Evolutionary conservation across 2,113 vertebrate genomes (phyloP).

Genomic region (Cnemophilus loriae): DNA sequence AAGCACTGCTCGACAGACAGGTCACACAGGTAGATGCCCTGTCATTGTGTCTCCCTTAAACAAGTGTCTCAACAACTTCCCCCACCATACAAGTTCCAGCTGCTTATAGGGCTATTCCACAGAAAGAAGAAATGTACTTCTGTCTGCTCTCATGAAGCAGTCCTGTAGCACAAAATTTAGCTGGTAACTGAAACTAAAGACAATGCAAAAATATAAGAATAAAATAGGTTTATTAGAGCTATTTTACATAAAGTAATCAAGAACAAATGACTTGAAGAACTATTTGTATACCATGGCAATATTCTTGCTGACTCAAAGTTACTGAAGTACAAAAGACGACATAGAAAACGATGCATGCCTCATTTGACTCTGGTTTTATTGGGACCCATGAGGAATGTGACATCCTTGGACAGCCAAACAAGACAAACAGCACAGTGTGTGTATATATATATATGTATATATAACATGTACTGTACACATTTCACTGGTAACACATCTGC

Average conservation of each 20-base stretch:
- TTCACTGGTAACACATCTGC: conserved; percentile 46
- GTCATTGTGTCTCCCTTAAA: not conserved
- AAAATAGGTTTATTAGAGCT: conserved; percentile 73
- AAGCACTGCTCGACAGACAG: not conserved
- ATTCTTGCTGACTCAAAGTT: not conserved
- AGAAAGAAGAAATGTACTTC: not conserved
- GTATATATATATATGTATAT: not conserved
- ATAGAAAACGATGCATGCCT: conserved; percentile 55
- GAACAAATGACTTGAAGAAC: conserved; percentile 23
- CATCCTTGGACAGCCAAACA: conserved; percentile 34
- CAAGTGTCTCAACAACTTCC: not conserved
- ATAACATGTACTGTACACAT: conserved; percentile 24
- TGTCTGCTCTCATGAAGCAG: not conserved
- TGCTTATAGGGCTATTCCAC: not conserved
- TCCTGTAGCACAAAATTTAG: not conserved
- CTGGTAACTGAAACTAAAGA: not conserved
- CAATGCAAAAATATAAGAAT: conserved; percentile 59
- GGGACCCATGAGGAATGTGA: conserved; percentile 12
- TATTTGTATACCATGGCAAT: conserved; percentile 13
- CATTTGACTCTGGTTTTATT: conserved; percentile 28
- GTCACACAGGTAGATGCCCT: not conserved
- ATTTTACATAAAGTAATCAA: conserved; percentile 52
- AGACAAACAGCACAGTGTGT: not conserved
- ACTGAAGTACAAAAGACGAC: conserved; percentile 52
- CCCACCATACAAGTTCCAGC: not conserved